phyloP scores from a whole-genome alignment of 2,888 invertebrate species.

The Emmelina monodactyla region DNA sequence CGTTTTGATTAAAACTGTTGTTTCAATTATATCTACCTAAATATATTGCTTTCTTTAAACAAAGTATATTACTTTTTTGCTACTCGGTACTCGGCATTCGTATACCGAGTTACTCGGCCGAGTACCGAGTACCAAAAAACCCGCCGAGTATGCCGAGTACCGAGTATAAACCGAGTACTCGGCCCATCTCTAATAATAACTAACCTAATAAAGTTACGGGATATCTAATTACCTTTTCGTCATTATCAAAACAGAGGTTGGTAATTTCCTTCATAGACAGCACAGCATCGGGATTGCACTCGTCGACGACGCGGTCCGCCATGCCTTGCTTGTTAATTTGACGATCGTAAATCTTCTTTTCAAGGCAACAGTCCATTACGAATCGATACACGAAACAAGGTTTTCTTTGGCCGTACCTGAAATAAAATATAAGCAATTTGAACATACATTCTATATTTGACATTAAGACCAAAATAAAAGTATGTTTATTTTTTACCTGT shows the following conservation, averaged over 20 bases:
- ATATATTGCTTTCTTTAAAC: too few relatives aligned
- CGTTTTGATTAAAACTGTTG: too few relatives aligned
- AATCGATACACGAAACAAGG: slow-evolving; percentile 95
- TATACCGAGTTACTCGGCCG: too few relatives aligned
- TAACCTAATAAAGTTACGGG: slow-evolving; percentile 4
- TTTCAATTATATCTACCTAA: too few relatives aligned
- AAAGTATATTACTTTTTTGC: too few relatives aligned
- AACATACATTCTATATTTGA: too few relatives aligned
- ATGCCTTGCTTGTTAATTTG: slow-evolving; percentile 99
- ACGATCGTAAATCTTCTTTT: slow-evolving; percentile 97
- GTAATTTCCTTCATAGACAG: slow-evolving; percentile 89
- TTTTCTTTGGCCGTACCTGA: slow-evolving; percentile 90
- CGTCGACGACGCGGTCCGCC: slow-evolving; percentile 98
- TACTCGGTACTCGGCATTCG: too few relatives aligned
- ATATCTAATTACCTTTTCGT: slow-evolving; percentile 73
- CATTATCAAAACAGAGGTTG: slow-evolving; percentile 89
- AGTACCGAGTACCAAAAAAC: too few relatives aligned
- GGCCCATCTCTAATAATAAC: slow-evolving; percentile 5
- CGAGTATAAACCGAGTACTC: too few relatives aligned
- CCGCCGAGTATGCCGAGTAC: too few relatives aligned
- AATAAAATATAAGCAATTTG: too few relatives aligned
- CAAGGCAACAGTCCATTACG: slow-evolving; percentile 96
- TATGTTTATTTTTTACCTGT: slow-evolving; percentile 52
- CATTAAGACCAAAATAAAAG: background rate
- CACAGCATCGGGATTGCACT: slow-evolving; percentile 96